Evolutionary conservation across 1,140 invertebrate genomes (phyloP), one percentile per base, ranked within the genome.

Genomic region (Chrysomallon squamiferum): DNA sequence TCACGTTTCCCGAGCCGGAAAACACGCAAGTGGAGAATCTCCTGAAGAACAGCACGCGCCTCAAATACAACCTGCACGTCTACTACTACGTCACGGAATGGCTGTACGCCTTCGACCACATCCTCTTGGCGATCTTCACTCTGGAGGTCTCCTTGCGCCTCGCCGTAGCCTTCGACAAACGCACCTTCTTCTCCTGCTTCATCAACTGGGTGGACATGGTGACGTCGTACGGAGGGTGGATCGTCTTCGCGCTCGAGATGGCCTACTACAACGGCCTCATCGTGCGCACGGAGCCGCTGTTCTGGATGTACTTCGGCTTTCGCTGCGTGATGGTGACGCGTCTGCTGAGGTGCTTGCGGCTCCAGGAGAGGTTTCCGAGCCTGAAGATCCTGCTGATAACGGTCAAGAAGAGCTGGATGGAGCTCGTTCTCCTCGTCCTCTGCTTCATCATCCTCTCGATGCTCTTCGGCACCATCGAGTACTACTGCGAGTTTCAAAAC

Each of bases 391-490:
- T 59, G 41, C 20, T 43, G 18, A 35, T 59, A 22, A n/a, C 58
- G 1, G 25, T 59, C 22, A 59, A 27, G 22, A n/a, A 43, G 7
- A 41, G 33, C 22, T 22, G 15, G 9, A 43, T 13, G 87, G 97
- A 99, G 88, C 90, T 99, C 75, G 95, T 96, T 73, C 90, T 99
- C 84, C 90, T 99, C 52, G 96, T 97, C 91, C 91, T 99, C 82
- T 99, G 32, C 35, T 25, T 99, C 88, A 89, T 99, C 77, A 94
- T 96, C 75, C 97, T 99, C 91, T 96, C 96, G 78, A 96, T 99
- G 80, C 90, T 99, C 77, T 96, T 99, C 88, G 99, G 99, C 88
- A 96, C 95, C 71, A 96, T 93, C 82, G 89, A 98, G 84, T 95
- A 94, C 81, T 79, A 76, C 52, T 76, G 58, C 60, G 76, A 68